Evolutionary conservation across 2,113 vertebrate species (phyloP).

Genomic region (Plectropomus leopardus): DNA sequence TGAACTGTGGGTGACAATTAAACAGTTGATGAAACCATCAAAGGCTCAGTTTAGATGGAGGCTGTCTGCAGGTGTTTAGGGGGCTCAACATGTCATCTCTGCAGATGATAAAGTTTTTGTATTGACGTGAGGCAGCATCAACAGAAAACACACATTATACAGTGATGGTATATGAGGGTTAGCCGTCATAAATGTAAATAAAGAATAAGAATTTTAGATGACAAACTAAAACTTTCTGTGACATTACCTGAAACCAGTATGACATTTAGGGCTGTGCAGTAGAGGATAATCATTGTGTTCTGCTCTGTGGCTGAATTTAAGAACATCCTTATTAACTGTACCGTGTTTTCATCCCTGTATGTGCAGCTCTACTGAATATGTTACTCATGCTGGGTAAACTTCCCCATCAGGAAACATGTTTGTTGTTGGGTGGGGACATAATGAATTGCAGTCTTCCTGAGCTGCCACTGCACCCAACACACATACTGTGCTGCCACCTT

Average conservation of each 20-base stretch:
- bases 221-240: not conserved
- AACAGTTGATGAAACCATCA: too few species aligned
- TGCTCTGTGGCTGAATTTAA: not conserved
- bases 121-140: not conserved
- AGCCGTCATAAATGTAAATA: too few species aligned
- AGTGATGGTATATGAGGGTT: too few species aligned
- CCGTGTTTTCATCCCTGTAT: not conserved
- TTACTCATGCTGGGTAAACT: too few species aligned
- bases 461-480: not conserved
- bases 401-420: too few species aligned
- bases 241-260: constrained; percentile 49
- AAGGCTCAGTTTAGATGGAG: too few species aligned
- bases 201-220: too few species aligned
- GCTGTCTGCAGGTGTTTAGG: too few species aligned
- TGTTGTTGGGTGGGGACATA: not conserved
- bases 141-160: too few species aligned
- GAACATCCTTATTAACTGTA: not conserved
- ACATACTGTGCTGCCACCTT: constrained; percentile 5
- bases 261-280: not conserved
- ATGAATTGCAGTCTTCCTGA: not conserved
- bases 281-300: constrained; percentile 8
- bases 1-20: too few species aligned
- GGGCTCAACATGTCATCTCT: too few species aligned
- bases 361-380: not conserved
- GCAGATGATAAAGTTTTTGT: constrained; percentile 46